A percentile compares a stretch with the other conserved stretches of the same genome.
phyloP scores from a whole-genome alignment of 2,888 invertebrate species.

The Nomada hirtipes region DNA sequence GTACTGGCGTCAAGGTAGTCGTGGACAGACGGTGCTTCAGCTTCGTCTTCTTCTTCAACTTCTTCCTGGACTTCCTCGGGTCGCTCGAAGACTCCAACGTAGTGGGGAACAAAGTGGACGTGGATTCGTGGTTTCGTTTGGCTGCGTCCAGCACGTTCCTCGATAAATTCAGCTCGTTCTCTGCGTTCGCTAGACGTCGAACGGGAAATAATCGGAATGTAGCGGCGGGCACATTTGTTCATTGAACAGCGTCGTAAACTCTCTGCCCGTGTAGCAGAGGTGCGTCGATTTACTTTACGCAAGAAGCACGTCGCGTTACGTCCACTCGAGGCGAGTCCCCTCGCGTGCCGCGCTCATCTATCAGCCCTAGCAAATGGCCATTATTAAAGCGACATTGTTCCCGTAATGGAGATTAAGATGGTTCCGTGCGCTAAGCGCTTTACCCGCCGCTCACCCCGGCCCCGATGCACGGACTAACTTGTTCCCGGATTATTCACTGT shows the following conservation, averaged over 20 bases:
- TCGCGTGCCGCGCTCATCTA: slow-evolving; percentile 25
- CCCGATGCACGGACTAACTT: slow-evolving; percentile 39
- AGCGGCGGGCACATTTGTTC: neutral
- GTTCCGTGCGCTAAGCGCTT: slow-evolving; percentile 47
- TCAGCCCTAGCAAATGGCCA: slow-evolving; percentile 49
- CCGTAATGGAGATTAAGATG: slow-evolving; percentile 62
- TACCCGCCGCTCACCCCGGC: slow-evolving; percentile 16
- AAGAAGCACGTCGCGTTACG: slow-evolving; percentile 15
- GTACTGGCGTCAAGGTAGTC: slow-evolving; percentile 38
- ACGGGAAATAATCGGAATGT: too few species aligned
- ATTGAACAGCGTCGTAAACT: neutral
- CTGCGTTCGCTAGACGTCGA: slow-evolving; percentile 59
- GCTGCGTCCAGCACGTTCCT: slow-evolving; percentile 57
- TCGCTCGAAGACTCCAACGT: slow-evolving; percentile 23
- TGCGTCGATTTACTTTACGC: neutral
- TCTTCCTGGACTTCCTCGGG: slow-evolving; percentile 59
- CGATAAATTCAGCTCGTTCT: slow-evolving; percentile 53
- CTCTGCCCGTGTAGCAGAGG: neutral
- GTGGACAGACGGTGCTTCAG: slow-evolving; percentile 62
- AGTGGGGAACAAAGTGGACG: slow-evolving; percentile 34
- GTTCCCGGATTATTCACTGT: slow-evolving; percentile 57
- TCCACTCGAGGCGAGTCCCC: slow-evolving; percentile 7
- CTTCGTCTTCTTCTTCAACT: slow-evolving; percentile 75
- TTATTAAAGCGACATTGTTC: slow-evolving; percentile 61
- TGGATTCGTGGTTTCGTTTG: slow-evolving; percentile 65